Evolutionary conservation across 2,797 vertebrate genomes (phyloP).

Genomic region (Acanthis flammea): DNA sequence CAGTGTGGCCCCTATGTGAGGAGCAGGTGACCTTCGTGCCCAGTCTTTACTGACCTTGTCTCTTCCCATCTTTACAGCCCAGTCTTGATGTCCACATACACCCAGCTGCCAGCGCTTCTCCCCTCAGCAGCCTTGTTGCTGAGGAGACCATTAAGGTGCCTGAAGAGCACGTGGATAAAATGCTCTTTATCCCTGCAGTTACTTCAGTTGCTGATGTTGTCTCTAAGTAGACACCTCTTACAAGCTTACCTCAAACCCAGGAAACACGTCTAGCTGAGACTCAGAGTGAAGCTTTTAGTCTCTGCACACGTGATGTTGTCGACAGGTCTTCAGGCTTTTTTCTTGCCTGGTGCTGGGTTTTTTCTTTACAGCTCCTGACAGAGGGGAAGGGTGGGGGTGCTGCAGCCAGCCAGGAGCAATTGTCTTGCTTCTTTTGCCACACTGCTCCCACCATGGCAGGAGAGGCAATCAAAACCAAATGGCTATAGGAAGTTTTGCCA

Average conservation of each 20-base stretch:
- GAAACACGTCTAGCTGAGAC: not conserved
- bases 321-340: not conserved
- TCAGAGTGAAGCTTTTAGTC: not conserved
- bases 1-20: not conserved
- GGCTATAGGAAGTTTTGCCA: not conserved
- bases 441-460: not conserved
- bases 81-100: not conserved
- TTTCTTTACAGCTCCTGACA: not conserved
- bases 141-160: constrained; percentile 36
- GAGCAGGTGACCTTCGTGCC: not conserved
- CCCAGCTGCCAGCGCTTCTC: not conserved
- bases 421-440: not conserved
- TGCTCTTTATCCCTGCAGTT: not conserved
- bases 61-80: not conserved
- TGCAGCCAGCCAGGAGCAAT: not conserved
- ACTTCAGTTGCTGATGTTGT: not conserved
- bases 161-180: not conserved
- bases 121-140: constrained; percentile 33
- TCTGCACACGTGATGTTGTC: not conserved
- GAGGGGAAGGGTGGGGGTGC: not conserved
- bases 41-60: not conserved
- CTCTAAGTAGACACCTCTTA: not conserved
- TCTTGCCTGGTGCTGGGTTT: not conserved
- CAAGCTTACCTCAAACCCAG: not conserved
- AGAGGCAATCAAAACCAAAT: not conserved